Evolutionary conservation across 2,888 invertebrate genomes (phyloP), one percentile per base, ranked within the genome.

Genomic region (Abscondita cerata): DNA sequence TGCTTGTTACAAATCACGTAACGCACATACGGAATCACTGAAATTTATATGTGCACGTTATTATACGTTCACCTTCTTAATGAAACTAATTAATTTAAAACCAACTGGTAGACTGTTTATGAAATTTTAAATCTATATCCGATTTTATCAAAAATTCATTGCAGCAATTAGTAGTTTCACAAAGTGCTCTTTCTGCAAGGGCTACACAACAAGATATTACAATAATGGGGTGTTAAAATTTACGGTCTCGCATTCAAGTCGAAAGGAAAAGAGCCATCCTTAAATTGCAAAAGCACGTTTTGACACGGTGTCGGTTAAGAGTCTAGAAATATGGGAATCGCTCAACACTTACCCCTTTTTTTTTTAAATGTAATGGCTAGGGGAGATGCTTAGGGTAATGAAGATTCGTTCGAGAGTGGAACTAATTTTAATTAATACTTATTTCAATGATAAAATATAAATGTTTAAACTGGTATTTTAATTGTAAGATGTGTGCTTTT

Each of bases 161-260:
- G 4, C 6, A 4, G 25, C 6, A 25, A 25, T 25, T 2, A 25
- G 4, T 25, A 25, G 25, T 25, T 25, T 25, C 25, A 25, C 25
- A 25, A 25, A 25, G 25, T 25, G 25, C 25, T 25, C 15, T 40
- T 15, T 40, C 4, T 19, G 4, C 48, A 19, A 48, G 48, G 48
- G 48, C 20, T 25, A 48, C 48, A 25, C 18, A 52, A 52, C 51
- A 19, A n/a, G 51, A 46, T 38, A n/a, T 15, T 13, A 51, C 51
- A 46, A 58, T 52, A 58, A 58, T 58, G 58, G 52, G 46, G 47
- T 41, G 52, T 52, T 52, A 52, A 58, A 58, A 58, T 58, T 58
- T 58, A 58, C 52, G 52, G 20, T 46, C 36, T 48, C 25, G 9
- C 52, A 44, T 44, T 44, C 18, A 44, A 41, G 18, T 18, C 6